Percentiles rank a stretch among this genome's conserved stretches.
Conservation (phyloP, 30 jellyfish, hydroid and myxozoan species). For the Nemopilema nomurai region DNA sequence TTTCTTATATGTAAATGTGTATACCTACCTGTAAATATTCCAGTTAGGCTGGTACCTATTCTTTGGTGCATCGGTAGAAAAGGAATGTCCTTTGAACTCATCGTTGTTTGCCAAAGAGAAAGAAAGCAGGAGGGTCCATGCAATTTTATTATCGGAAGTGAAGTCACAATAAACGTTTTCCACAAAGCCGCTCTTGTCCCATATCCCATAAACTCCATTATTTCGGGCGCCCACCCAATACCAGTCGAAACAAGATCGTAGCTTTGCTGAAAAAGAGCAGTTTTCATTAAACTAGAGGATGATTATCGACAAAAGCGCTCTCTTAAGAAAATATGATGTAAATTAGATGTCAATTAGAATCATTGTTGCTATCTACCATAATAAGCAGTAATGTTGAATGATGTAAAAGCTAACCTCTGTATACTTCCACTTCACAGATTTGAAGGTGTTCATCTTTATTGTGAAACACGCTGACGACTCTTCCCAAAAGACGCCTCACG, state of each 20-base stretch:
- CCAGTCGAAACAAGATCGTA: neutral
- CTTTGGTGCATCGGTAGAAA: neutral
- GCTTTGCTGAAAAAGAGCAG: neutral
- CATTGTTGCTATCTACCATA: too few relatives aligned
- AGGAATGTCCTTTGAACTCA: neutral
- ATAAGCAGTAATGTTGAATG: too few relatives aligned
- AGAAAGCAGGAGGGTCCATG: neutral
- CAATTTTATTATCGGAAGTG: neutral
- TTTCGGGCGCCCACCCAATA: neutral
- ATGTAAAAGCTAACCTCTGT: neutral
- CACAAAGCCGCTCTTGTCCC: neutral
- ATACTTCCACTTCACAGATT: conserved; percentile 5
- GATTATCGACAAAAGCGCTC: neutral
- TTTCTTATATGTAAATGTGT: neutral
- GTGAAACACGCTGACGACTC: neutral
- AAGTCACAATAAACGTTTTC: neutral
- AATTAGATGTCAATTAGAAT: too few relatives aligned
- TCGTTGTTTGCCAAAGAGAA: neutral
- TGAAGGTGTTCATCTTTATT: neutral
- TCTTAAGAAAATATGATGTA: too few relatives aligned
- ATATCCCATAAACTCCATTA: neutral
- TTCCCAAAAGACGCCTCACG: neutral
- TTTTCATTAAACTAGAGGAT: neutral
- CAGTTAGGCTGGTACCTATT: neutral
- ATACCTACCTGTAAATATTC: neutral